Conservation (phyloP, 2,113 vertebrate species). For the Pristiophorus japonicus region DNA sequence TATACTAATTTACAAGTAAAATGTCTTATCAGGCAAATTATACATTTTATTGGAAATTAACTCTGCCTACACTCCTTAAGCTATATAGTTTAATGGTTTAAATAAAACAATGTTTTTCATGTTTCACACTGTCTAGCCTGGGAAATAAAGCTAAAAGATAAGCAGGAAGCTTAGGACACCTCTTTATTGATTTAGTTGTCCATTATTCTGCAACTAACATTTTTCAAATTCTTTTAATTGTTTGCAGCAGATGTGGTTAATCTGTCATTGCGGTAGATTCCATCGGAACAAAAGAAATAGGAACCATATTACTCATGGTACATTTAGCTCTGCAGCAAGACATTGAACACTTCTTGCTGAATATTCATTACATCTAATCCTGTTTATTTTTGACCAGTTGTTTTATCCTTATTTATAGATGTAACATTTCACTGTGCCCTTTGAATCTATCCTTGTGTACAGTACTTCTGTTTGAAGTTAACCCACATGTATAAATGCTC, state of each 20-base stretch:
- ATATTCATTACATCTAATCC: not conserved
- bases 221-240: constrained; percentile 32
- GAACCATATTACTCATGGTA: not conserved
- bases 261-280: constrained; percentile 1
- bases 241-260: not conserved
- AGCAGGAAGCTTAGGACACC: not conserved
- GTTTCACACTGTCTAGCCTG: not conserved
- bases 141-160: constrained; percentile 15
- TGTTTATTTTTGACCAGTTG: not conserved
- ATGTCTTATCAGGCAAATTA: not conserved
- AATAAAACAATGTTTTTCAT: not conserved
- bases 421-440: not conserved
- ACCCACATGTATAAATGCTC: not conserved
- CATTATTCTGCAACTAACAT: not conserved
- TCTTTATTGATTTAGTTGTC: not conserved
- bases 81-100: not conserved
- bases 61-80: not conserved
- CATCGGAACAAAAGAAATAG: constrained; percentile 16
- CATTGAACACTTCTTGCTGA: not conserved
- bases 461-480: not conserved
- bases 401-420: not conserved
- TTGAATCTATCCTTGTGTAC: not conserved
- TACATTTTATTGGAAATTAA: not conserved
- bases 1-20: not conserved
- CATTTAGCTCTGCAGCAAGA: not conserved